These are phyloP conservation scores for Ophion obscuratus DNA, from an alignment of 2,888 invertebrate genomes.

Conservation along the genomic window DNA sequence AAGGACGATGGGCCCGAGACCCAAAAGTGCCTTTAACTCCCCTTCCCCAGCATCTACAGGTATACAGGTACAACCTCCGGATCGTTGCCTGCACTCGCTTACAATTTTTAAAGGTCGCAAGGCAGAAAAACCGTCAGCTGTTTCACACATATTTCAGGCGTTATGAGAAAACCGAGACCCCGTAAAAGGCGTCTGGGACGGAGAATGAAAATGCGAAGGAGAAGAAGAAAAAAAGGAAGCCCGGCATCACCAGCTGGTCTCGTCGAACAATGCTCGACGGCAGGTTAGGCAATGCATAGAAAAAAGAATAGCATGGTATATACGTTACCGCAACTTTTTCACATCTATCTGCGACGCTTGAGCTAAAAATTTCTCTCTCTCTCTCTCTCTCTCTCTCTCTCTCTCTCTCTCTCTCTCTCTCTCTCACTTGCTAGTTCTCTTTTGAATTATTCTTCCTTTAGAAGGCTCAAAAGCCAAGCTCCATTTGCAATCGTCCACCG, in stretches of 20 bases:
- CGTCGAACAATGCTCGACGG: conserved; percentile 37
- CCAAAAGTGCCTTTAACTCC: conserved; percentile 5
- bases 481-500: conserved; percentile 15
- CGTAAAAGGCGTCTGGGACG: neutral
- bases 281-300: conserved; percentile 43
- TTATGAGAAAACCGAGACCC: conserved; percentile 10
- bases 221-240: conserved; percentile 9
- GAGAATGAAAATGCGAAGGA: conserved; percentile 15
- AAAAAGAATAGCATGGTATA: conserved; percentile 12
- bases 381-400: neutral
- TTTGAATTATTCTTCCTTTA: neutral
- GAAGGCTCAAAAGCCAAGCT: neutral
- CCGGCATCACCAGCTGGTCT: conserved; percentile 31
- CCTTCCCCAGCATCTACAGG: too few species aligned
- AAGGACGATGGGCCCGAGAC: conserved; percentile 8
- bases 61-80: neutral
- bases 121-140: conserved; percentile 42
- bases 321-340: conserved; percentile 49
- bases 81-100: neutral
- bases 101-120: conserved; percentile 38
- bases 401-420: neutral
- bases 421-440: neutral
- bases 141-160: conserved; percentile 13
- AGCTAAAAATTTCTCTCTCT: neutral
- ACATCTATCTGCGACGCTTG: conserved; percentile 8